phyloP scores from a whole-genome alignment of 2,888 invertebrate genomes.

The Desoria tigrina region DNA sequence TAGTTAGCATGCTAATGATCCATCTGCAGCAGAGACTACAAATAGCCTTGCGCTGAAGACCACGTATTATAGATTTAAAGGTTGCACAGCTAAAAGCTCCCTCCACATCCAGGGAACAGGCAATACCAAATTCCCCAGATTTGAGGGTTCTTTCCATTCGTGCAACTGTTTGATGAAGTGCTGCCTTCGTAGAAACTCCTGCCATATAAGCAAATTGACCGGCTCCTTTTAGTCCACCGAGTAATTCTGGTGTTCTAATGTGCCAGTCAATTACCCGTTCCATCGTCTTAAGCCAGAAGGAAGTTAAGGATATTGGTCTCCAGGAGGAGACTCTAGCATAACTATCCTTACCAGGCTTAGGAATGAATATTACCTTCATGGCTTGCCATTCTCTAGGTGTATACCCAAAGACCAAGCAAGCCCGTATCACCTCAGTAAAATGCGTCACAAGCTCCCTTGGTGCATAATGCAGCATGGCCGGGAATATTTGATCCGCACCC shows the following conservation, averaged over 20 bases:
- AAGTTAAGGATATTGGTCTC: slow-evolving; percentile 29
- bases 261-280: slow-evolving; percentile 23
- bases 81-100: slow-evolving; percentile 52
- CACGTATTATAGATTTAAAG: slow-evolving; percentile 28
- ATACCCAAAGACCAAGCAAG: slow-evolving; percentile 21
- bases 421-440: slow-evolving; percentile 1
- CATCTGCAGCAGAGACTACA: slow-evolving; percentile 11
- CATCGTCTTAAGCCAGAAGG: slow-evolving; percentile 22
- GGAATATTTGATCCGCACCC: slow-evolving; percentile 17
- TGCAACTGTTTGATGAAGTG: slow-evolving; percentile 27
- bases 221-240: slow-evolving; percentile 7
- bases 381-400: slow-evolving; percentile 20
- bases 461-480: slow-evolving; percentile 8
- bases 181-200: slow-evolving; percentile 33
- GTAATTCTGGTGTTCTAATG: slow-evolving; percentile 13
- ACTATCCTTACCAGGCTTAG: slow-evolving; percentile 29
- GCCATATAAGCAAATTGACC: slow-evolving; percentile 34
- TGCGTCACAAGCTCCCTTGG: background rate
- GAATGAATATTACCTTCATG: slow-evolving; percentile 16
- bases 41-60: slow-evolving; percentile 18
- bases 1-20: slow-evolving; percentile 26
- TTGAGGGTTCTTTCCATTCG: slow-evolving; percentile 15
- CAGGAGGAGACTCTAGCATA: slow-evolving; percentile 24
- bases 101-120: slow-evolving; percentile 48
- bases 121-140: slow-evolving; percentile 33